Percentiles rank a stretch among this genome's conserved stretches.
Conservation (phyloP, 2,113 vertebrate species). For the Hipposideros armiger region DNA sequence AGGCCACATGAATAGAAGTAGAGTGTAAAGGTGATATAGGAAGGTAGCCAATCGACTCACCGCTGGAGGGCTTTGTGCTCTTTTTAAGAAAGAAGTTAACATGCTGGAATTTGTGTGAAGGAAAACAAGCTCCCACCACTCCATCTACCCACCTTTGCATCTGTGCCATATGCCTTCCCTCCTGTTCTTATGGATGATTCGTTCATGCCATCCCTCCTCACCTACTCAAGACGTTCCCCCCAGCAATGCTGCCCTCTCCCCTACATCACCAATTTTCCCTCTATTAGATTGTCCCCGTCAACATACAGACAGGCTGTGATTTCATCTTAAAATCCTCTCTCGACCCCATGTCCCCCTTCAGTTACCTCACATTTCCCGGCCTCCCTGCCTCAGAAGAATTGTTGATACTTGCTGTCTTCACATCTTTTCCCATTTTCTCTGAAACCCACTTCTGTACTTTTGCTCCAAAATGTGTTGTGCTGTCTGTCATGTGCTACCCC, state of each 20-base stretch:
- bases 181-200: not conserved
- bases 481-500: not conserved
- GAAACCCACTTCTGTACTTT: not conserved
- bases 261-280: not conserved
- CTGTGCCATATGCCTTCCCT: not conserved
- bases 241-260: not conserved
- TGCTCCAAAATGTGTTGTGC: not conserved
- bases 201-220: not conserved
- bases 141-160: not conserved
- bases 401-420: not conserved
- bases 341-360: not conserved
- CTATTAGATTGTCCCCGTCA: not conserved
- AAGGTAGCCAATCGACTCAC: not conserved
- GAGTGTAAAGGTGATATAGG: not conserved
- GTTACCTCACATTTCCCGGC: not conserved
- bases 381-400: not conserved
- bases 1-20: not conserved
- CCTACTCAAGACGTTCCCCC: not conserved
- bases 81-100: conserved; percentile 20
- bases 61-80: not conserved
- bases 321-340: not conserved
- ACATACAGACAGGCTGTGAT: not conserved
- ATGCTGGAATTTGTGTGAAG: conserved; percentile 31
- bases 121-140: not conserved
- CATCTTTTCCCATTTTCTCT: not conserved